These are phyloP conservation scores for Toxostoma redivivum DNA, from an alignment of 2,113 vertebrate species.

Conservation along the genomic window DNA sequence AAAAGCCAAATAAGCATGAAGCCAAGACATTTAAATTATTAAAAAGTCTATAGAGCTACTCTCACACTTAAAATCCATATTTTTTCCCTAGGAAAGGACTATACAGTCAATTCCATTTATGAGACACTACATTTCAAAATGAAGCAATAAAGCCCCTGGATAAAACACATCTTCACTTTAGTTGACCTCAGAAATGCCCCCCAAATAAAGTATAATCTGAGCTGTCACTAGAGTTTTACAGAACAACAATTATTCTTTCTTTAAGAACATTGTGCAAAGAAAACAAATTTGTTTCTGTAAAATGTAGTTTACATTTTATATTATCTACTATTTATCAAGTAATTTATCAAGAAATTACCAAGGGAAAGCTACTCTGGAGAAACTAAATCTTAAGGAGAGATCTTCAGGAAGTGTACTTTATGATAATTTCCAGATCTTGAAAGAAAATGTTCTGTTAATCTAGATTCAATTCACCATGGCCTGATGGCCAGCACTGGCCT, in stretches of 20 bases:
- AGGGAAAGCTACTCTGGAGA: neutral
- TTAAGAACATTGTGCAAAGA: neutral
- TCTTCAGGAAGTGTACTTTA: neutral
- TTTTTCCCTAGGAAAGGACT: neutral
- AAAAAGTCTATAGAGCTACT: neutral
- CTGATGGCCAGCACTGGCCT: neutral
- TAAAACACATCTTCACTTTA: neutral
- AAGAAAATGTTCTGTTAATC: neutral
- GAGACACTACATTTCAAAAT: constrained; percentile 18
- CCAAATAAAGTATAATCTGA: neutral
- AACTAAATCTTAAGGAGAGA: neutral
- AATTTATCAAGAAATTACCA: neutral
- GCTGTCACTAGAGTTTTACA: neutral
- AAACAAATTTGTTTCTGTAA: neutral
- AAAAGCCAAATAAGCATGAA: constrained; percentile 29
- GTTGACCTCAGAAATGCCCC: neutral
- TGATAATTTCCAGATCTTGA: neutral
- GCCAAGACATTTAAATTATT: neutral
- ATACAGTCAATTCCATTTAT: neutral
- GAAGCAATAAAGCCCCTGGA: neutral
- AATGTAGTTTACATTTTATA: neutral
- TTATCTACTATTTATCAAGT: neutral
- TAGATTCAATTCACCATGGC: neutral
- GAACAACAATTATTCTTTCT: neutral
- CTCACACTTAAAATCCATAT: neutral